phyloP scores from a whole-genome alignment of 2,113 vertebrate genomes.

The Aplodontia rufa region DNA sequence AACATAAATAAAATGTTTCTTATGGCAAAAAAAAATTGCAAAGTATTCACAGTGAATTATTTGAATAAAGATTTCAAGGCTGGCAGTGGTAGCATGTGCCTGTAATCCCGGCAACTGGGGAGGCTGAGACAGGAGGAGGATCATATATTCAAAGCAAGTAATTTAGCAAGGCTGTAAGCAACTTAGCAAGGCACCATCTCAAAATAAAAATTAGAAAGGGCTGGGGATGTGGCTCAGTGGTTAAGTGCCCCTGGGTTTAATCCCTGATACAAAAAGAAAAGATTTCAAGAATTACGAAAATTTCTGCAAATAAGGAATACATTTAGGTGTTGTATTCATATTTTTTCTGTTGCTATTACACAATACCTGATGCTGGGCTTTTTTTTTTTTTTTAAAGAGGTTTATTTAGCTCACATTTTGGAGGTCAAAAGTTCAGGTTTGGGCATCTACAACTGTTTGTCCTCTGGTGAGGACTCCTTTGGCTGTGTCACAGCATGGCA shows the following conservation, averaged over 20 bases:
- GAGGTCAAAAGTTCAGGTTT: not conserved
- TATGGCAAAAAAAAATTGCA: no score
- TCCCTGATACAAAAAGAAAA: not conserved
- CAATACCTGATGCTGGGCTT: not conserved
- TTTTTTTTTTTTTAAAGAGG: not conserved
- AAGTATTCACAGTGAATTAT: not conserved
- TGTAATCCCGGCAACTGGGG: no score
- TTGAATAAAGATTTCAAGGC: no score
- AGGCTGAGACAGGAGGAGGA: no score
- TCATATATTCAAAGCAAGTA: no score
- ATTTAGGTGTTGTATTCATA: not conserved
- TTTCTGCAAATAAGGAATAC: conserved; percentile 2
- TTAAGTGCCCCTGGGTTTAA: not conserved
- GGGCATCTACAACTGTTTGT: not conserved
- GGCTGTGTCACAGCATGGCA: not conserved
- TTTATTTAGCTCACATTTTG: not conserved
- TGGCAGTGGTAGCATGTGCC: no score
- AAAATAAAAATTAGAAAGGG: no score
- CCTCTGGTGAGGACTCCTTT: not conserved
- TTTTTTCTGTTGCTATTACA: not conserved
- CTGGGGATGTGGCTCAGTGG: not conserved
- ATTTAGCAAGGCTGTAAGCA: no score
- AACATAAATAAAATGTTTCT: no score
- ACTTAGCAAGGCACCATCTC: no score
- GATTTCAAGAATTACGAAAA: not conserved